These are phyloP conservation scores for Chaunax sp. DNA, from an alignment of 2,797 vertebrate species.

Conservation along the genomic window DNA sequence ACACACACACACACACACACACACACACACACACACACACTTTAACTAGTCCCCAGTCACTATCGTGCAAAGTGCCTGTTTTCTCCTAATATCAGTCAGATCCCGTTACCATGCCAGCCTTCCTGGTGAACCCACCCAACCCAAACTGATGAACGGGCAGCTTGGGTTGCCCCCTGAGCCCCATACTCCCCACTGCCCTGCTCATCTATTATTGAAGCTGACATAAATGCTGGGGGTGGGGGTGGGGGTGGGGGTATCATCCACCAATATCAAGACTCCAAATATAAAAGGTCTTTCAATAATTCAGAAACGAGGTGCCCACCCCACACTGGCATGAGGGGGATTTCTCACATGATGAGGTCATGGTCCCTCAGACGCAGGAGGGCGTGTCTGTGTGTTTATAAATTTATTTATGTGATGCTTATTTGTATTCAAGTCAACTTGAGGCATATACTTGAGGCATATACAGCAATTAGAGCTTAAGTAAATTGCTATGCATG, in stretches of 20 bases:
- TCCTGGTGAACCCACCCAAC: neutral
- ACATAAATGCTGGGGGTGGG: constrained; percentile 62
- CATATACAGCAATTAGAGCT: constrained; percentile 72
- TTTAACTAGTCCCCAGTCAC: neutral
- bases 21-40: constrained; percentile 12
- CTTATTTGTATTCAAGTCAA: constrained; percentile 76
- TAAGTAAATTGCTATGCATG: constrained; percentile 67
- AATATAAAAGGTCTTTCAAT: constrained; percentile 72
- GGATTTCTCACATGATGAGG: constrained; percentile 67
- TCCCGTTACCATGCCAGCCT: constrained; percentile 62
- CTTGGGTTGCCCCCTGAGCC: neutral
- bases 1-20: constrained; percentile 17
- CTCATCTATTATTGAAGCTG: constrained; percentile 76
- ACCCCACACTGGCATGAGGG: constrained; percentile 28
- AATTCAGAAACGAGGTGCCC: constrained; percentile 69
- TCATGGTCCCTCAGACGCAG: constrained; percentile 65
- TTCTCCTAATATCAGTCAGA: constrained; percentile 26
- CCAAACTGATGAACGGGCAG: constrained; percentile 54
- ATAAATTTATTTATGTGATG: constrained; percentile 4
- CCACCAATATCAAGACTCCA: constrained; percentile 65
- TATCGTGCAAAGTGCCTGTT: constrained; percentile 32
- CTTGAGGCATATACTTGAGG: constrained; percentile 60
- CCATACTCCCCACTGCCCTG: constrained; percentile 21
- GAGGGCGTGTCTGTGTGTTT: constrained; percentile 28
- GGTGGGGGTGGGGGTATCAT: constrained; percentile 31